Evolutionary conservation across 2,113 vertebrate species (phyloP), one percentile per base, ranked within the genome.

Genomic region (Chamaea fasciata): DNA sequence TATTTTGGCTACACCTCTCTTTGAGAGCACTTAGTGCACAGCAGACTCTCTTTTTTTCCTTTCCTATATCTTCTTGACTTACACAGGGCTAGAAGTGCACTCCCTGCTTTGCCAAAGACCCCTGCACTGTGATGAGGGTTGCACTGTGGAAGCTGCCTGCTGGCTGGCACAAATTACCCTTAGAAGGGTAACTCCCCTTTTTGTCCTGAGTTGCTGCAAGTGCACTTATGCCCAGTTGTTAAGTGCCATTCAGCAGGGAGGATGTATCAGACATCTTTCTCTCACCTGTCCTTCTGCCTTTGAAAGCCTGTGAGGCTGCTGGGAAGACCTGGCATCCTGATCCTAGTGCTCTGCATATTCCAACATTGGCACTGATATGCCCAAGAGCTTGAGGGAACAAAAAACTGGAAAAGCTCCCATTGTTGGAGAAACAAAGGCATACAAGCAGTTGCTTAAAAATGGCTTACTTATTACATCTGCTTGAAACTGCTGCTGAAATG

Each of bases 51-150:
- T 67, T 63, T 42, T 82, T 64, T 73, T 6, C 31, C 60, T 59
- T 24, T 76, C 13, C 44, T 42, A 1, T 14, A 7, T 42, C 5
- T 65, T 71, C 52, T 44, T 89, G 60, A 63, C 15, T 56, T 62
- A 17, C 0, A 2, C 7, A 2, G 53, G 35, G 30, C 27, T 46
- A 17, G 14, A 57, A 81, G n/a, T n/a, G 35, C 8, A 23, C 7
- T 87, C 39, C 28, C 30, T 83, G 33, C 19, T 80, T 91, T 86
- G 67, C 53, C 49, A 74, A 81, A 91, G 64, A 55, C 18, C 22
- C 11, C 11, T 67, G 15, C 12, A 7, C 39, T 56, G 56, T 63
- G 53, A 15, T 30, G 57, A 62, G 75, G 35, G 42, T 19, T 84
- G n/a, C 22, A 47, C 42, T 30, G 7, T 63, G 41, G 57, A 73